Percentiles rank a stretch among this genome's conserved stretches.
These are phyloP conservation scores for Temnothorax ravouxi DNA, from an alignment of 2,888 invertebrate species.

Conservation along the genomic window DNA sequence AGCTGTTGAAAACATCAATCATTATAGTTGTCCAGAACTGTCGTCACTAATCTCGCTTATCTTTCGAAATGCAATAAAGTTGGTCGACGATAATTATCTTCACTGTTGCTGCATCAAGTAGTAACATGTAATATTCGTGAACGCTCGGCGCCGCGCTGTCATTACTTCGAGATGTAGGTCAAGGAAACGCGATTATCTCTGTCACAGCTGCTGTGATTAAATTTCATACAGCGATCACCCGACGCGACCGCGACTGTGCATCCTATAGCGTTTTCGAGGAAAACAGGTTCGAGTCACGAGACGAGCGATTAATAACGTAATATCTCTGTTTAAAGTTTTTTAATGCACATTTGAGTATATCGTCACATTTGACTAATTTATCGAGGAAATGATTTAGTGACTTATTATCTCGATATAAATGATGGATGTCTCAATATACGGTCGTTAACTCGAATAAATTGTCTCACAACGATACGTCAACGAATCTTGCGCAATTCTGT, in stretches of 20 bases:
- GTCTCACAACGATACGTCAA: background rate
- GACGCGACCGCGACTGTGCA: background rate
- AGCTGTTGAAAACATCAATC: background rate
- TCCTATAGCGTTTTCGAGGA: background rate
- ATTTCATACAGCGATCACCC: conserved; percentile 45
- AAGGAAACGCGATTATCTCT: conserved; percentile 58
- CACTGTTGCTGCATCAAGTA: background rate
- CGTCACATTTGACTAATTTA: background rate
- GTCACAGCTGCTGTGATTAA: conserved; percentile 9
- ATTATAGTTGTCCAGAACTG: background rate
- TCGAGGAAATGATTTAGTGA: background rate
- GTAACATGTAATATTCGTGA: background rate
- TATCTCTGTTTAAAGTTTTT: background rate
- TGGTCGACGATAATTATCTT: conserved; percentile 21
- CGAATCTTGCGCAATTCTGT: background rate
- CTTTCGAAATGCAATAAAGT: conserved; percentile 13
- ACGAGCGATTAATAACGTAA: background rate
- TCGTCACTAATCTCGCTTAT: background rate
- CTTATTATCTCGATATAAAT: background rate
- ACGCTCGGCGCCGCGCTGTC: background rate
- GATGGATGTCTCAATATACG: background rate
- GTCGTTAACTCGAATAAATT: background rate
- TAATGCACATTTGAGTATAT: background rate
- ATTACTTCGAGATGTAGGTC: conserved; percentile 61
- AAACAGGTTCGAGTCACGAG: background rate